Percentiles rank a stretch among this genome's conserved stretches.
phyloP scores from a whole-genome alignment of 2,113 vertebrate genomes.

The Alosa alosa region DNA sequence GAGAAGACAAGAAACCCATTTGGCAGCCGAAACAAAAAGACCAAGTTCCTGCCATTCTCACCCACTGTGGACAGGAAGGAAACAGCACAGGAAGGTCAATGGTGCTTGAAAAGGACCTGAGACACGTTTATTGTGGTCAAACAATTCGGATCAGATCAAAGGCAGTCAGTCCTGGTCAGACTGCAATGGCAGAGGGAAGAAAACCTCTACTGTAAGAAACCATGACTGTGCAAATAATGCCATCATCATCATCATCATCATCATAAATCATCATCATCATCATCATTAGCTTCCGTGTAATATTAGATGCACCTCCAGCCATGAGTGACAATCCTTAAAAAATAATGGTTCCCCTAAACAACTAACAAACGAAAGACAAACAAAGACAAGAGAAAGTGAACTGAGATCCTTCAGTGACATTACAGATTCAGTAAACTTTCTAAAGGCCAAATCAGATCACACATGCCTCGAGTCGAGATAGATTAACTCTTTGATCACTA shows the following conservation, averaged over 20 bases:
- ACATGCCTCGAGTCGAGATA: too few relatives aligned
- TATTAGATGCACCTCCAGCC: not conserved
- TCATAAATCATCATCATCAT: not conserved
- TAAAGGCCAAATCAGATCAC: not conserved
- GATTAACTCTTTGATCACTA: not conserved
- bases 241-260: too few relatives aligned
- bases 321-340: too few relatives aligned
- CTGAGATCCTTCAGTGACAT: too few relatives aligned
- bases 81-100: conserved; percentile 35
- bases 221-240: not conserved
- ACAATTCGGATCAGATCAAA: conserved; percentile 39
- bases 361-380: too few relatives aligned
- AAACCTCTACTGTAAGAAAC: not conserved
- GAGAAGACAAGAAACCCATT: not conserved
- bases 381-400: too few relatives aligned
- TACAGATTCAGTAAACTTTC: too few relatives aligned
- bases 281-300: not conserved
- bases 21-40: conserved; percentile 33
- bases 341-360: too few relatives aligned
- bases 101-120: conserved; percentile 18
- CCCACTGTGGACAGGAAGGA: conserved; percentile 32
- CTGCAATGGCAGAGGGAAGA: not conserved
- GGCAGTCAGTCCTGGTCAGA: not conserved
- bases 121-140: conserved; percentile 7
- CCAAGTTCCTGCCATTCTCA: conserved; percentile 46